These are phyloP conservation scores for Perccottus glenii DNA, from an alignment of 2,113 vertebrate genomes.

Conservation along the genomic window DNA sequence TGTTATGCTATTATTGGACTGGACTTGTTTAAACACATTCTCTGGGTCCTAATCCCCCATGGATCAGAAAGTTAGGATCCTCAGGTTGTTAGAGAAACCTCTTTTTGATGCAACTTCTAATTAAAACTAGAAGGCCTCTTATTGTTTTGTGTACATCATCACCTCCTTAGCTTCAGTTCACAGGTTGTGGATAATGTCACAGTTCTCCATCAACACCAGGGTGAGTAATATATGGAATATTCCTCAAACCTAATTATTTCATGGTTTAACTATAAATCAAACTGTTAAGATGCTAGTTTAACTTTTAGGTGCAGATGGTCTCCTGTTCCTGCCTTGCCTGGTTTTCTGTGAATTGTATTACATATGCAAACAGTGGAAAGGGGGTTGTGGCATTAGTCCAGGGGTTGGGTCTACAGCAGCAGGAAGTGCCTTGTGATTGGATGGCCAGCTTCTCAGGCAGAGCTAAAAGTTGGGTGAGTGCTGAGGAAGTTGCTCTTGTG, in stretches of 20 bases:
- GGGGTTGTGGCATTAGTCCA: conserved; percentile 50
- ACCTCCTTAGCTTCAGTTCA: neutral
- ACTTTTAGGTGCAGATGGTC: neutral
- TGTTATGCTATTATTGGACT: neutral
- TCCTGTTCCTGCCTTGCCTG: neutral
- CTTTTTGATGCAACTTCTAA: too few relatives aligned
- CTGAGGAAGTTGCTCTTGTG: conserved; percentile 72
- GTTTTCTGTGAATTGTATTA: conserved; percentile 49
- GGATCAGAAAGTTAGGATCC: too few relatives aligned
- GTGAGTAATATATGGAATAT: neutral
- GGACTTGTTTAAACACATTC: too few relatives aligned
- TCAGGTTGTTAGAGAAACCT: too few relatives aligned
- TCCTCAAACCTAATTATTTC: neutral
- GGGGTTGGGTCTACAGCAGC: conserved; percentile 31
- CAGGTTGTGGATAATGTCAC: neutral
- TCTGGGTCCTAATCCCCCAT: too few relatives aligned
- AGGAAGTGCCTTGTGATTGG: conserved; percentile 74
- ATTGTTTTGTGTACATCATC: too few relatives aligned
- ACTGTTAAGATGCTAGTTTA: neutral
- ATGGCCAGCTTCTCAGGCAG: conserved; percentile 14
- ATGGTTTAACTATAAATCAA: too few relatives aligned
- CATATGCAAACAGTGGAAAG: conserved; percentile 18
- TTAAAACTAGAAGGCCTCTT: too few relatives aligned
- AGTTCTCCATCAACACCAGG: neutral
- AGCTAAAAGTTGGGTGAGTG: conserved; percentile 66